These are phyloP conservation scores for Gracilinanus agilis DNA, from an alignment of 2,113 vertebrate genomes.

Conservation along the genomic window DNA sequence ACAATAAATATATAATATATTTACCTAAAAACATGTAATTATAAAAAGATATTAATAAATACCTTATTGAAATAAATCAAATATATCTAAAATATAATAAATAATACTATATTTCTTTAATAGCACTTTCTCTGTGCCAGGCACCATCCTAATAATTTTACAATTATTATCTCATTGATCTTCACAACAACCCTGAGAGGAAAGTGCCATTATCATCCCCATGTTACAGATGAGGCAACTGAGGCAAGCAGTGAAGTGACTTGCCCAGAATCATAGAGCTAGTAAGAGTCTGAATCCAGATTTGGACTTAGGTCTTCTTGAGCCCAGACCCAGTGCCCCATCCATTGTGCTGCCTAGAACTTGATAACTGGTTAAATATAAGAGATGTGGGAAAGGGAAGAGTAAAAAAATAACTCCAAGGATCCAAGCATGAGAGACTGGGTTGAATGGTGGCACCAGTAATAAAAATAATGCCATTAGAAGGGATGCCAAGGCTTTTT, in stretches of 20 bases:
- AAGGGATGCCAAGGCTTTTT: neutral
- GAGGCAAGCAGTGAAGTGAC: neutral
- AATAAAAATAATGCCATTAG: neutral
- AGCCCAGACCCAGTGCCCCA: neutral
- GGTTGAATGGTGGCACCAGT: neutral
- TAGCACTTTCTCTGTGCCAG: no score
- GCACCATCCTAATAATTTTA: no score
- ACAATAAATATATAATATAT: no score
- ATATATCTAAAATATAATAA: no score
- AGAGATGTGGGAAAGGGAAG: neutral
- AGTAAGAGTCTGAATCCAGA: neutral
- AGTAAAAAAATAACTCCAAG: neutral
- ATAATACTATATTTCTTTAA: no score
- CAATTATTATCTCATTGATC: no score
- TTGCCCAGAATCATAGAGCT: neutral
- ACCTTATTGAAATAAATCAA: no score
- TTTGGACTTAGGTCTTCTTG: neutral
- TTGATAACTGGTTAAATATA: neutral
- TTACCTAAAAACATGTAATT: no score
- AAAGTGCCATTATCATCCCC: no score
- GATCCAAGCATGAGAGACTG: neutral
- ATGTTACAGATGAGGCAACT: no score
- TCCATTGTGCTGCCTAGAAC: neutral
- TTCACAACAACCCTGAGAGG: no score
- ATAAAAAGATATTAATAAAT: no score